Base-by-base conservation (phyloP, 2,888 invertebrate genomes). In the Meandrusa payeni region DNA sequence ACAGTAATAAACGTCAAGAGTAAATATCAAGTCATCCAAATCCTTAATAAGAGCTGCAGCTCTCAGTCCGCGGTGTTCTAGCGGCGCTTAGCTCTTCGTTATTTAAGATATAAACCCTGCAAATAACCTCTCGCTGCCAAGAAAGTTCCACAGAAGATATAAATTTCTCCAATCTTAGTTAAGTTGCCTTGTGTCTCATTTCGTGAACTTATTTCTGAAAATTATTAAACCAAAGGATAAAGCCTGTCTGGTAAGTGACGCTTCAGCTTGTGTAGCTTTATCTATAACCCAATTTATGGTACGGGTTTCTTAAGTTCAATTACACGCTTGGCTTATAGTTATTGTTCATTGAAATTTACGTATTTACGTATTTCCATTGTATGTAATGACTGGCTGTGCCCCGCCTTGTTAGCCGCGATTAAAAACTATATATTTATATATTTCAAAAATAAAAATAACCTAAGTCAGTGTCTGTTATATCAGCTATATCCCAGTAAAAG, bases 161-260 rank as follows among this genome's bases (percentile, higher is more conserved):
- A 29, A 29, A 29, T 15, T 29, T 29, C 6, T 15, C 29, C 29
- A 29, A 17, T 29, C 29, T 29, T 29, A 9, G 29, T 15, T 29
- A 28, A 29, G 29, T 29, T 29, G 29, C 15, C 9, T 7, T 15
- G 15, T 13, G 15, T 17, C 29, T 4, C 6, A 15, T 15, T 13
- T 27, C 2, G 29, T 29, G 15, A 9, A 17, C 3, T 29, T 15
- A 5, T 13, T 17, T 15, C 17, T 3, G 3, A 9, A 29, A 29
- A 29, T 29, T 29, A 29, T 15, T 29, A 15, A 7, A 29, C 6
- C 29, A 9, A 29, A 29, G 15, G 1, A 28, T 28, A 28, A 28
- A 28, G 4, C 28, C 27, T 3, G 2, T 13, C 13, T 28, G 1
- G 12, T 12, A 0, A 20, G 1, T n/a, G 5, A 5, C 20, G n/a